These are phyloP conservation scores for Parapsyche elsis DNA, from an alignment of 1,140 invertebrate genomes.

Conservation along the genomic window DNA sequence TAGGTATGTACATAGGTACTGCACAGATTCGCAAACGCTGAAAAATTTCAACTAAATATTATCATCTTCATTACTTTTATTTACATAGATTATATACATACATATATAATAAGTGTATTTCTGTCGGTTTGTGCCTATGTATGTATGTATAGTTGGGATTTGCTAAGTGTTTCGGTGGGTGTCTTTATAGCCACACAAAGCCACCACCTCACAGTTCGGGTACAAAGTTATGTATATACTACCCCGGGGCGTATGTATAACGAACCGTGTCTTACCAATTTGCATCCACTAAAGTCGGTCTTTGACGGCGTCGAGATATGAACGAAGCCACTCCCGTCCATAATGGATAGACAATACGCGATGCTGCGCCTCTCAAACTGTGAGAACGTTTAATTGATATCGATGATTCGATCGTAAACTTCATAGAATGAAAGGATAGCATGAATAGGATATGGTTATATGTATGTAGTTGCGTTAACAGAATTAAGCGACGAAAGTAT, in stretches of 20 bases:
- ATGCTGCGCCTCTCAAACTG: conserved; percentile 9
- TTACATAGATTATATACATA: too few relatives aligned
- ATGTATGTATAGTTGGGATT: conserved; percentile 15
- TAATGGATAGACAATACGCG: conserved; percentile 45
- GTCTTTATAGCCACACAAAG: conserved; percentile 35
- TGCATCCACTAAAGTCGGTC: conserved; percentile 51
- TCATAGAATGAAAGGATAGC: too few relatives aligned
- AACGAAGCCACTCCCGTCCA: conserved; percentile 39
- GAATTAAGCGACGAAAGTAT: too few relatives aligned
- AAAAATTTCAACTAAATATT: too few relatives aligned
- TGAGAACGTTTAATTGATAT: not conserved
- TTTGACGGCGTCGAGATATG: conserved; percentile 46
- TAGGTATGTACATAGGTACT: too few relatives aligned
- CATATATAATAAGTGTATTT: not conserved
- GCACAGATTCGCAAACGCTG: too few relatives aligned
- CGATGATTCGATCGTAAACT: too few relatives aligned
- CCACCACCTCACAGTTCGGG: not conserved
- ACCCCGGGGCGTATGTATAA: conserved; percentile 25
- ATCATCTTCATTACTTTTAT: too few relatives aligned
- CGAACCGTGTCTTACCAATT: conserved; percentile 51
- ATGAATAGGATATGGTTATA: too few relatives aligned
- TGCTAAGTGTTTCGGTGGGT: conserved; percentile 28
- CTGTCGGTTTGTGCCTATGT: not conserved
- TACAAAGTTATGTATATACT: conserved; percentile 28
- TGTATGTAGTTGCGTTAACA: too few relatives aligned